Evolutionary conservation across 2,888 invertebrate genomes (phyloP), one percentile per base, ranked within the genome.

Genomic region (Caenorhabditis japonica): DNA sequence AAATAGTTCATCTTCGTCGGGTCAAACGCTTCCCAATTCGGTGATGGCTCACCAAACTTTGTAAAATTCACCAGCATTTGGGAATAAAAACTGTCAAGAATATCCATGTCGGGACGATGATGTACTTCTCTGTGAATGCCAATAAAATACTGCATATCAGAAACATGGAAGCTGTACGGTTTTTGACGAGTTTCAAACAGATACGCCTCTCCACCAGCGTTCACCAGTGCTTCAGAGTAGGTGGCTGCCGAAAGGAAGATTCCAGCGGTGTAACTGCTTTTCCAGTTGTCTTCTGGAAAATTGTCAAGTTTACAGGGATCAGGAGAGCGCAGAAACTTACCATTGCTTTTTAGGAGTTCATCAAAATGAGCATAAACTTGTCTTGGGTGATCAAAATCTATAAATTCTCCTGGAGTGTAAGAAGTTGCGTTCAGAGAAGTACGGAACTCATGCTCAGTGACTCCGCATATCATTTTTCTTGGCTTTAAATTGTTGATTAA

Each of bases 101-200:
- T 58, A 23, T 68, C 58, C 61, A 56, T 55, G 43, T 73, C 66
- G 2, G 30, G 12, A 0, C 19, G 30, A 27, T 53, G 60, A 17
- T n/a, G 13, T 10, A 34, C 23, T 55, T 68, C 68, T 33, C 66
- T 30, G 43, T 73, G 66, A 19, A 73, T 36, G 3, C 73, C 73
- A 44, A 73, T 60, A 33, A 73, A 73, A n/a, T 66, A 73, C 12
- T 60, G 60, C 73, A 73, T 66, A 27, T 73, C 73, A 36, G 66
- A 56, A 19, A 66, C 49, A 55, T 73, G 73, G n/a, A 44, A 39
- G 33, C 64, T 64, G 12, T 41, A 56, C 2, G 64, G 64, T 33
- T 49, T 34, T 15, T 64, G 64, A 12, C 64, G 19, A 2, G 55
- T 56, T n/a, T 64, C 64, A 25, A 64, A 64, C 0, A 64, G 36